Base-by-base conservation (phyloP, 2,797 vertebrate species). In the Apodemus agrarius region DNA sequence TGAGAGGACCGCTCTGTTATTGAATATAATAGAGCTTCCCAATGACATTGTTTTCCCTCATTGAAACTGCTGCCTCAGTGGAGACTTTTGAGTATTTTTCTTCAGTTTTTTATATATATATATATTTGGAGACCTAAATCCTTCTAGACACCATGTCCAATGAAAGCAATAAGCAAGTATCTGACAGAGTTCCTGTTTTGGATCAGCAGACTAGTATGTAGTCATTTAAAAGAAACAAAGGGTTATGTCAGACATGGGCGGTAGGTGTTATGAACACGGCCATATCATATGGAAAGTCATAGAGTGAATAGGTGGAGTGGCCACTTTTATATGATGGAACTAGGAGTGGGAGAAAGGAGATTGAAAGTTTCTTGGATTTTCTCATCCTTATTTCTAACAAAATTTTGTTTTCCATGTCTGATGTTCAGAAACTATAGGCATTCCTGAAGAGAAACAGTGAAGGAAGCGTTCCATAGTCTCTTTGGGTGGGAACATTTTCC, bases 21-120 rank as follows among this genome's bases (percentile, higher is more conserved):
- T 74, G 96, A 97, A 97, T 19, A 92, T 96, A 97, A 93, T 31
- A 78, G 87, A 97, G 82, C 21, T 95, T 81, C 29, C 76, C 40
- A 29, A 63, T 91, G 93, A 90, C 82, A 24, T 6, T 95, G 8
- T 91, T 97, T 93, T 16, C 89, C 93, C 89, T 40, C 78, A 82
- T 78, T 94, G 84, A 97, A 96, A 91, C 2, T 17, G 95, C 79
- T 83, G 69, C 82, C 40, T 93, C 40, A 8, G n/a, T 61, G 2
- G 67, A 92, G 93, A 91, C 12, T 37, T 75, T 93, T 90, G 89
- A 43, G 11, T 72, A 22, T 40, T 96, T 96, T 93, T 93, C 40
- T 85, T 89, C 14, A 43, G 79, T 91, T 94, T 69, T 83, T 34
- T 67, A 69, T 67, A 34, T 4, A 43, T 82, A 57, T 12, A 90